These are phyloP conservation scores for Eciton burchellii DNA, from an alignment of 1,140 invertebrate species.

Conservation along the genomic window DNA sequence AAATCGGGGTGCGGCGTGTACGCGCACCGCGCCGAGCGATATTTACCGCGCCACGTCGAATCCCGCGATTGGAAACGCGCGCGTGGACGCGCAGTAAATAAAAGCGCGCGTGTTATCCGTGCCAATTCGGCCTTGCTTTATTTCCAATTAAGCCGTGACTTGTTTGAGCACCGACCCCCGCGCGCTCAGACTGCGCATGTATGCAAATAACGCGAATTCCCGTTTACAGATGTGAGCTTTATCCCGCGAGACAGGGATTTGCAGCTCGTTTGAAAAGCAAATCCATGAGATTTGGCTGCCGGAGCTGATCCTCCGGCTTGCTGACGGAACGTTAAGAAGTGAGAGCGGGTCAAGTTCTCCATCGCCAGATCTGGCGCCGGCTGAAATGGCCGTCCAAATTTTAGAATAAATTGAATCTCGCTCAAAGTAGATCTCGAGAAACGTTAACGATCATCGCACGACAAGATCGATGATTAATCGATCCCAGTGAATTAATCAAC, in stretches of 20 bases:
- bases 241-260: conserved; percentile 27
- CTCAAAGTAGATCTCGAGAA: background rate
- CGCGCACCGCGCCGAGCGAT: background rate
- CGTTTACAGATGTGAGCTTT: conserved; percentile 26
- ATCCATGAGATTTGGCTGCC: conserved; percentile 47
- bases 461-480: background rate
- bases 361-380: conserved; percentile 4
- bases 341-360: background rate
- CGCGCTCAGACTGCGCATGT: conserved; percentile 19
- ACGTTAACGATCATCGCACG: background rate
- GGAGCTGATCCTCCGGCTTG: conserved; percentile 28
- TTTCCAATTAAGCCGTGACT: conserved; percentile 51
- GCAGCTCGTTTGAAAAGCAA: conserved; percentile 49
- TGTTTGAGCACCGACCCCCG: conserved; percentile 1
- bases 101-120: conserved; percentile 33
- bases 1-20: background rate
- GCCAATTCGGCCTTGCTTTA: conserved; percentile 37
- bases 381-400: background rate
- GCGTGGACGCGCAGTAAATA: conserved; percentile 33
- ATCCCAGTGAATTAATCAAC: background rate
- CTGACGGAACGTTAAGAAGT: conserved; percentile 34
- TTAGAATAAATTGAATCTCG: background rate
- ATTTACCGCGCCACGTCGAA: conserved; percentile 16
- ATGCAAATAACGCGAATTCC: conserved; percentile 50
- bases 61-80: background rate